Conservation (phyloP, 2,113 vertebrate genomes). For the Ifrita kowaldi region DNA sequence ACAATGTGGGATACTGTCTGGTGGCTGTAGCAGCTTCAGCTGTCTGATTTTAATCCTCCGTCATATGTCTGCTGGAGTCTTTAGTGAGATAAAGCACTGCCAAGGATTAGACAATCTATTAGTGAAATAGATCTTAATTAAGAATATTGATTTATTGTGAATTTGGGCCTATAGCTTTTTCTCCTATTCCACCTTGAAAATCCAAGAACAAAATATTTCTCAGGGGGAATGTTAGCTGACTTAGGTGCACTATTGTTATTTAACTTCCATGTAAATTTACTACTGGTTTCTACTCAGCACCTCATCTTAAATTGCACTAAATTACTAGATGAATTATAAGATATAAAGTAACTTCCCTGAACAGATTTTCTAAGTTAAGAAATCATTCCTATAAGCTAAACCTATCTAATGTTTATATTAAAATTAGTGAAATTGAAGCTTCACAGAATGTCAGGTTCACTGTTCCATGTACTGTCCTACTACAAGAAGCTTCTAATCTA, state of each 20-base stretch:
- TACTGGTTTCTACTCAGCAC: background rate
- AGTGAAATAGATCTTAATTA: constrained; percentile 41
- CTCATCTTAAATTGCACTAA: background rate
- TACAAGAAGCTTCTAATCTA: background rate
- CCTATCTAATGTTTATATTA: background rate
- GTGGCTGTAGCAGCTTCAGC: background rate
- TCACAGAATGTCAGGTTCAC: background rate
- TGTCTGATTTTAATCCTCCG: background rate
- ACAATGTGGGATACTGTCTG: background rate
- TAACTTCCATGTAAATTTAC: background rate
- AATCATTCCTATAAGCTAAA: background rate
- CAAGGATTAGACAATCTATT: background rate
- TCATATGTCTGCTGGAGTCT: background rate
- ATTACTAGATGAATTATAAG: background rate
- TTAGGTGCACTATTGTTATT: background rate
- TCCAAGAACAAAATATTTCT: background rate
- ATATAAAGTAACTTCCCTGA: background rate
- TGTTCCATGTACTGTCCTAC: background rate
- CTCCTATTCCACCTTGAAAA: background rate
- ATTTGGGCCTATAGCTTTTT: background rate
- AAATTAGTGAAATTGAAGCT: background rate
- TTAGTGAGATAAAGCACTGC: background rate
- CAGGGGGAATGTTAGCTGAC: background rate
- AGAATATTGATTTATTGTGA: constrained; percentile 7
- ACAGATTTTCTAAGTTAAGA: background rate